Conservation (phyloP, 2,113 vertebrate species). For the Nanorana parkeri region DNA sequence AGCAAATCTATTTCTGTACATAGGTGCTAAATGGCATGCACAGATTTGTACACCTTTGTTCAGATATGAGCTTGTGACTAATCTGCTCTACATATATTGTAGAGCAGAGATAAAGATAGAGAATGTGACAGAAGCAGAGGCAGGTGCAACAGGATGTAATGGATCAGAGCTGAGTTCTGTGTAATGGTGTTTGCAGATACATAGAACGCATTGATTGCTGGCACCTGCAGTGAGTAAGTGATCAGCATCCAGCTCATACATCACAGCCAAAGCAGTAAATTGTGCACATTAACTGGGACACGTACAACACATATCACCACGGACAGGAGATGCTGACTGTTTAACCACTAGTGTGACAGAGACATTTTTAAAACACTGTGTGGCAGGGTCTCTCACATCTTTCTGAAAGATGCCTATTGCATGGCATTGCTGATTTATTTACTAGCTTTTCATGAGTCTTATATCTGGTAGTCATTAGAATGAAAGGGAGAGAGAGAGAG, state of each 20-base stretch:
- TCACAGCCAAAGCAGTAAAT: conserved; percentile 46
- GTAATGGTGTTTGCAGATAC: conserved; percentile 45
- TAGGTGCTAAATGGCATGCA: no score
- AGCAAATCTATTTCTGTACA: no score
- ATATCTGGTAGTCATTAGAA: no score
- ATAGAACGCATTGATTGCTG: conserved; percentile 33
- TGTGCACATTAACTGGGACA: conserved; percentile 22
- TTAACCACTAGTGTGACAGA: conserved; percentile 13
- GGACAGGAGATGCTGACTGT: not conserved
- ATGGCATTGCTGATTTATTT: not conserved
- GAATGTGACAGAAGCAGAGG: not conserved
- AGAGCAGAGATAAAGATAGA: not conserved
- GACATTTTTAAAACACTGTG: not conserved
- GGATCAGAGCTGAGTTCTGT: conserved; percentile 29
- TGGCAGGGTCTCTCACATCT: not conserved
- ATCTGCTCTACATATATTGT: not conserved
- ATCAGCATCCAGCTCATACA: conserved; percentile 48
- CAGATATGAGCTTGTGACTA: no score
- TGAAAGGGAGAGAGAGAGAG: no score
- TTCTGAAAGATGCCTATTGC: not conserved
- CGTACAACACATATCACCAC: conserved; percentile 13
- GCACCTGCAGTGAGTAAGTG: conserved; percentile 46
- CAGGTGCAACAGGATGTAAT: conserved; percentile 36
- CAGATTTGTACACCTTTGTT: no score
- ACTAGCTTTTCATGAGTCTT: no score